Base-by-base conservation (phyloP, 2,888 invertebrate species). In the Hydrotaea cyrtoneurina region DNA sequence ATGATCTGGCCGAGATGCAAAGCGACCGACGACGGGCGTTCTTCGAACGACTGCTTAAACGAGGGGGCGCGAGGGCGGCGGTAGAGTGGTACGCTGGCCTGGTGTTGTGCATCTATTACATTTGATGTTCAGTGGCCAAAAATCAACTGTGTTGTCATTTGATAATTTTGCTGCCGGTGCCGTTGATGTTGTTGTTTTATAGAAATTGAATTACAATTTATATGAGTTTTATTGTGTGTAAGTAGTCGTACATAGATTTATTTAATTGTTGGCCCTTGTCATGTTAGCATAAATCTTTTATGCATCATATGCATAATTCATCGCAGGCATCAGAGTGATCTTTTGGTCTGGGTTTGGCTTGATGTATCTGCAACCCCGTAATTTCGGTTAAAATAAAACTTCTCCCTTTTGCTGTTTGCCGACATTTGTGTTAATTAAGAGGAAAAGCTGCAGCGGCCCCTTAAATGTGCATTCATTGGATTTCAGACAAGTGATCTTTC, bases 1-100 rank as follows among this genome's bases (percentile, higher is more conserved):
- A 74, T 85, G 85, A 85, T 85, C 82, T 85, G 77, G 66, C 73
- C 74, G 82, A 82, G 77, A 85, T 82, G 76, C 85, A 82, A 23
- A 46, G 46, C 21, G 85, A 85, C 31, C 31, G 31, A 31, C 31
- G 31, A 31, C 31, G 31, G 31, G 7, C 81, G 73, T 36, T 73
- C 76, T 31, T 62, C 36, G 10, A 19, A 21, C 62, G 2, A 15
- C 62, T 66, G 66, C 66, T 43, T 43, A 43, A 43, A 43, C 69
- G 73, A 59, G 55, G 15, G 26, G 64, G 39, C 39, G 43, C 1
- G 39, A 17, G 66, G 55, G 53, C 21, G 11, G 5, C 17, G 19
- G 21, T 21, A 19, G 53, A 39, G 36, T 36, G n/a, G 36, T 31
- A n/a, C n/a, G n/a, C n/a, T n/a, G n/a, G n/a, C n/a, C n/a, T n/a